Evolutionary conservation across 2,113 vertebrate species (phyloP), one percentile per base, ranked within the genome.

Genomic region (Murina feae): DNA sequence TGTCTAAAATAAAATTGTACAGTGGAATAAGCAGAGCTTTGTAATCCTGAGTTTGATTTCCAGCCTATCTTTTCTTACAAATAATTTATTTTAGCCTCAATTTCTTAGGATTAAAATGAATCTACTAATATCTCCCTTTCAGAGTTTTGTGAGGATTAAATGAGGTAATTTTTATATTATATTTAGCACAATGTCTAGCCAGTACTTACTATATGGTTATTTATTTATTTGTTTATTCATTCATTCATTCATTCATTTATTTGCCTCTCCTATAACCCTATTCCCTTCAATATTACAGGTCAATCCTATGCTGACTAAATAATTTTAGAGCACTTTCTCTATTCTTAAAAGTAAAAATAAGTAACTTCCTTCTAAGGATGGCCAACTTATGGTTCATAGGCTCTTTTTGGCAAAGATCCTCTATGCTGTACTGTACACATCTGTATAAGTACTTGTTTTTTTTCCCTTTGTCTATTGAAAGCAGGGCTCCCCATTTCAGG

Each of bases 391-490:
- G 85, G 63, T 81, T 69, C 17, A 75, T 30, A 14, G 68, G 35
- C 28, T 47, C 0, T 28, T n/a, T 80, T 87, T 93, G 63, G 21
- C 88, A 65, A 55, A 81, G 84, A 32, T 51, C 13, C 32, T 87
- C 53, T 65, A 79, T 39, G 28, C 3, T 71, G 83, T 90, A 53
- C 91, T 96, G 83, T 90, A 10, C 72, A 91, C 90, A 97, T 97
- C 95, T 49, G 14, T 35, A 58, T 58, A 86, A 20, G 1, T 68
- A 90, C 60, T 90, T 92, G 89, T 32, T 74, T 94, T 82, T 5
- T 74, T 95, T 91, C 93, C 96, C 85, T 96, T 95, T 95, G 92
- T 94, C 82, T 14, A 44, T 83, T 95, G 83, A 96, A 94, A 90
- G 42, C 53, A 89, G 68, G 47, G 53, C 78, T 42, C 0, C 93